phyloP scores from a whole-genome alignment of 2,888 invertebrate genomes.

The Orchesella flavescens region DNA sequence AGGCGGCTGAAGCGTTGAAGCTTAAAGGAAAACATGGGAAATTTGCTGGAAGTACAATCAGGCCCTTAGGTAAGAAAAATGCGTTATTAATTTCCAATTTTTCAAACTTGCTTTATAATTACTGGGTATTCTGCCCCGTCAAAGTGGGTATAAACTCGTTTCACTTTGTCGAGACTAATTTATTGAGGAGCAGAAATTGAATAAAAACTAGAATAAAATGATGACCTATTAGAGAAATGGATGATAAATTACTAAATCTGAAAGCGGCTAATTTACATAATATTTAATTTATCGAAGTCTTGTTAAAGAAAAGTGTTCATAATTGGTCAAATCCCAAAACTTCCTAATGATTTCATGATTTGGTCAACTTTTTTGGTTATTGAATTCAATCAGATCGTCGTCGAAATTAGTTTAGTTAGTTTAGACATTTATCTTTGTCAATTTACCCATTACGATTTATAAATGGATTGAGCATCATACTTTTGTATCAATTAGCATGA shows the following conservation, averaged over 20 bases:
- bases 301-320: no score
- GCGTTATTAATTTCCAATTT: conserved; percentile 5
- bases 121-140: neutral
- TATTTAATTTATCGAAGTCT: no score
- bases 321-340: no score
- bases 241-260: conserved; percentile 1
- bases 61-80: conserved; percentile 69
- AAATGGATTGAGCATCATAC: neutral
- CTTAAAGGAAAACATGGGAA: conserved; percentile 66
- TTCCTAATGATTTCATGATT: no score
- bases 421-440: no score
- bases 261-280: neutral
- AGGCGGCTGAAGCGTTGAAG: conserved; percentile 67
- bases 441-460: no score
- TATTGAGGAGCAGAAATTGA: no score
- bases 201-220: no score
- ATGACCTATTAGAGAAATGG: neutral
- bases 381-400: no score
- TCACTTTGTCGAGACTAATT: no score
- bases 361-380: no score
- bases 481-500: conserved; percentile 67
- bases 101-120: neutral
- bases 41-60: conserved; percentile 64
- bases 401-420: no score
- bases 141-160: neutral